These are phyloP conservation scores for Tetheella fluctuosa DNA, from an alignment of 2,888 invertebrate species.

Conservation along the genomic window DNA sequence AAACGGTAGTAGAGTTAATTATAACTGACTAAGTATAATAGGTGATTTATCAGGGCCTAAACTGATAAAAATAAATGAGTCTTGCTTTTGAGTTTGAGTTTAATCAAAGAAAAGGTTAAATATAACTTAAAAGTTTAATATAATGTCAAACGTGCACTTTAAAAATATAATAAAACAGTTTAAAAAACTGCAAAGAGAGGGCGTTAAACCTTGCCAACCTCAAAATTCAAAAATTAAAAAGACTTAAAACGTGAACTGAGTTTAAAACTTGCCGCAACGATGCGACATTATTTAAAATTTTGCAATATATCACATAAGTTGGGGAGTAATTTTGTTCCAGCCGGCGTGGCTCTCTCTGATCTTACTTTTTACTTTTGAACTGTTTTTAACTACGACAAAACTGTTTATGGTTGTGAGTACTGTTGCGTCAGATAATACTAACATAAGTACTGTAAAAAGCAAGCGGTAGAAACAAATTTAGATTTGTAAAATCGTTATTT, in stretches of 20 bases:
- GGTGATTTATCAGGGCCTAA: too few species aligned
- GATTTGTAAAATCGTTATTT: too few species aligned
- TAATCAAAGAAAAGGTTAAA: too few species aligned
- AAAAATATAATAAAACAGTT: neutral
- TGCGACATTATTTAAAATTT: constrained; percentile 21
- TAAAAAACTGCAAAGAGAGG: neutral
- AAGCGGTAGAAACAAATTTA: too few species aligned
- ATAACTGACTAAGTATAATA: too few species aligned
- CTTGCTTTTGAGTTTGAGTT: too few species aligned
- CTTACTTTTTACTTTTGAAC: constrained; percentile 20
- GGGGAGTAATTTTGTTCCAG: constrained; percentile 30
- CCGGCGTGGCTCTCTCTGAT: constrained; percentile 16
- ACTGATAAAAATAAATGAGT: too few species aligned
- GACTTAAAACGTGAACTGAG: constrained; percentile 9
- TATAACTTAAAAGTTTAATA: too few species aligned
- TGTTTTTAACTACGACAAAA: neutral
- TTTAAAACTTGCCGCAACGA: constrained; percentile 24
- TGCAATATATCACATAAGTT: constrained; percentile 27
- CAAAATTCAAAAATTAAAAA: neutral
- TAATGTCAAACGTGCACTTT: too few species aligned
- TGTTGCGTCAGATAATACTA: neutral
- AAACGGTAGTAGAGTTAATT: too few species aligned
- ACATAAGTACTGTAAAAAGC: too few species aligned
- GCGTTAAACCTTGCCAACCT: neutral
- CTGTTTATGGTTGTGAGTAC: neutral